phyloP scores from a whole-genome alignment of 2,797 vertebrate species.

The Lophotriccus pileatus region DNA sequence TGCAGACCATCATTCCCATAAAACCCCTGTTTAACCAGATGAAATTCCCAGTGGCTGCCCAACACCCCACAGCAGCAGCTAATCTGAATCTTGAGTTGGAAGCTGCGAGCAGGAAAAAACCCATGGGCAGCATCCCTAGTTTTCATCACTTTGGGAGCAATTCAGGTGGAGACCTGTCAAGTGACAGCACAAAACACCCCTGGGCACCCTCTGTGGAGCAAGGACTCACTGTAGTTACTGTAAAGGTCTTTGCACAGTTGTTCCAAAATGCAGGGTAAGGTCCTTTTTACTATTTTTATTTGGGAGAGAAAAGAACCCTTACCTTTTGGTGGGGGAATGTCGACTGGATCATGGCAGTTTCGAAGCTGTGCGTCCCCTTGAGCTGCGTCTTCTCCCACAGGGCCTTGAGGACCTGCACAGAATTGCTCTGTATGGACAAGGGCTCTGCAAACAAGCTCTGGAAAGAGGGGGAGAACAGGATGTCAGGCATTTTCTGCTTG shows the following conservation, averaged over 20 bases:
- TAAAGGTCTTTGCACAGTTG: background rate
- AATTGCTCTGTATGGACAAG: constrained; percentile 78
- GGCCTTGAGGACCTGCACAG: constrained; percentile 82
- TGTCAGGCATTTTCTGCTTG: background rate
- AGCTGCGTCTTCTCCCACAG: constrained; percentile 90
- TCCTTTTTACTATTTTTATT: fast-evolving
- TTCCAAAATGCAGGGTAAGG: background rate
- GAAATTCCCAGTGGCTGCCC: background rate
- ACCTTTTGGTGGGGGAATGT: constrained; percentile 88
- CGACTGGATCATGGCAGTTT: constrained; percentile 86
- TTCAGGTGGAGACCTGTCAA: background rate
- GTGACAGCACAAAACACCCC: background rate
- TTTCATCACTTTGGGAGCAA: background rate
- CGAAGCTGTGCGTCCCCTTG: constrained; percentile 85
- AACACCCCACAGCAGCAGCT: background rate
- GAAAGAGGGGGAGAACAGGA: background rate
- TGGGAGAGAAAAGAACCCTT: background rate
- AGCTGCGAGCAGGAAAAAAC: background rate
- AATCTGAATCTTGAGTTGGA: background rate
- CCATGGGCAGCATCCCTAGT: background rate
- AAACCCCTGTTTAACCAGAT: background rate
- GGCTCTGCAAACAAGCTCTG: constrained; percentile 86
- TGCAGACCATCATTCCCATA: background rate
- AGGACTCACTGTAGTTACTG: background rate
- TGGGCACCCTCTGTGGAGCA: background rate